These are phyloP conservation scores for Desmophyllum pertusum DNA, from an alignment of 92 coral and sea anemone genomes.

Conservation along the genomic window DNA sequence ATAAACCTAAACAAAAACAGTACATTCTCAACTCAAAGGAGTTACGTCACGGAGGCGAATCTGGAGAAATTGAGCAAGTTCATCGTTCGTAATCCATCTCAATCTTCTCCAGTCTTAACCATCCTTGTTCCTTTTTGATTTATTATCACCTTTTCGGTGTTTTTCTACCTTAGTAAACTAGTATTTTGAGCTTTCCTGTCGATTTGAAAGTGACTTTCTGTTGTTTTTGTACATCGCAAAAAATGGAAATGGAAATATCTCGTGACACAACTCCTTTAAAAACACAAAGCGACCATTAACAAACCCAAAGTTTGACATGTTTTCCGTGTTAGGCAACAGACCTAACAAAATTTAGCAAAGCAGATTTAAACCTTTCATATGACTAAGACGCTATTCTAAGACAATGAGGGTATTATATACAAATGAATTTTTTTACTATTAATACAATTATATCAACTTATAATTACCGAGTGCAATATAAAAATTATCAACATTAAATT, in stretches of 20 bases:
- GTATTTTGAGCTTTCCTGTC: background rate
- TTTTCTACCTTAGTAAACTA: background rate
- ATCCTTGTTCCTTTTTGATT: background rate
- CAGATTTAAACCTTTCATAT: background rate
- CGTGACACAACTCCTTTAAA: background rate
- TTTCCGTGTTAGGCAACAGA: background rate
- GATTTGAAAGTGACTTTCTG: background rate
- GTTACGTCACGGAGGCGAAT: background rate
- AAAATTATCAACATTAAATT: constrained; percentile 23
- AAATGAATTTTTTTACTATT: background rate
- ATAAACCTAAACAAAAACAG: background rate
- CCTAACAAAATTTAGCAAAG: no score
- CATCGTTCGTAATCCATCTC: background rate
- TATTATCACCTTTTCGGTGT: no score
- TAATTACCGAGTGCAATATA: background rate
- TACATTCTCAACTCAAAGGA: no score
- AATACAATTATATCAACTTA: background rate
- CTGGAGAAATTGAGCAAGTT: background rate
- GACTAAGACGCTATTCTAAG: background rate
- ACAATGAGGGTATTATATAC: background rate
- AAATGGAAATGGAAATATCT: no score
- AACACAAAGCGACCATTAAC: background rate
- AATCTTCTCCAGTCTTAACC: background rate
- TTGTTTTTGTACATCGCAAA: background rate
- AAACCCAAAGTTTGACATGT: background rate